Evolutionary conservation across 2,888 invertebrate genomes (phyloP), one percentile per base, ranked within the genome.

Genomic region (Hirtodrosophila cameraria): DNA sequence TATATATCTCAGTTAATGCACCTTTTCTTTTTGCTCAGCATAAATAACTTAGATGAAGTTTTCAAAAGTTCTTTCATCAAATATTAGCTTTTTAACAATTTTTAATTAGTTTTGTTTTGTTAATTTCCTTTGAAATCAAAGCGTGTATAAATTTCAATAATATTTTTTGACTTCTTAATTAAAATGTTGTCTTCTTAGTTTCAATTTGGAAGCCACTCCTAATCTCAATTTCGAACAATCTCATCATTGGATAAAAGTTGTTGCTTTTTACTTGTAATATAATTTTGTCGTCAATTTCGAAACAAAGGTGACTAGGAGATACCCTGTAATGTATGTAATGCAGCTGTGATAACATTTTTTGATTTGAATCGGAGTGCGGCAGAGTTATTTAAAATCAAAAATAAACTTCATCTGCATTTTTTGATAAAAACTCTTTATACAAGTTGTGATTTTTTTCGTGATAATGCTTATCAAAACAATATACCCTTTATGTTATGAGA

Each of bases 271-370:
- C 16, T 28, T 12, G 8, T 13, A 13, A 38, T 1, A 39, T 18
- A 6, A 57, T 41, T 28, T 13, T n/a, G 8, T 57, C 55, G 55
- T 66, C 46, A 50, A 60, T 60, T 65, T 60, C 28, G n/a, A n/a
- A 52, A 25, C n/a, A 23, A 23, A 5, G 2, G 8, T 23, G 23
- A 23, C 23, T 23, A 23, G 23, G 2, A 7, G 23, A 6, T 23
- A 1, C 23, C 23, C 23, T 3, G 23, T 23, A 23, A 2, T 2
- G 18, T 18, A 18, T 2, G 18, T 18, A 20, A 20, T 20, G 5
- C 18, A 20, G 18, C 2, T 20, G 2, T 5, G 2, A 3, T 20
- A 20, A 20, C 5, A 20, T 20, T 20, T 20, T 20, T 5, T 20
- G 18, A 3, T 20, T 20, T 20, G 18, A 20, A 3, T n/a, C n/a